Evolutionary conservation across 2,888 invertebrate species (phyloP).

Genomic region (Sialis fuliginosa): DNA sequence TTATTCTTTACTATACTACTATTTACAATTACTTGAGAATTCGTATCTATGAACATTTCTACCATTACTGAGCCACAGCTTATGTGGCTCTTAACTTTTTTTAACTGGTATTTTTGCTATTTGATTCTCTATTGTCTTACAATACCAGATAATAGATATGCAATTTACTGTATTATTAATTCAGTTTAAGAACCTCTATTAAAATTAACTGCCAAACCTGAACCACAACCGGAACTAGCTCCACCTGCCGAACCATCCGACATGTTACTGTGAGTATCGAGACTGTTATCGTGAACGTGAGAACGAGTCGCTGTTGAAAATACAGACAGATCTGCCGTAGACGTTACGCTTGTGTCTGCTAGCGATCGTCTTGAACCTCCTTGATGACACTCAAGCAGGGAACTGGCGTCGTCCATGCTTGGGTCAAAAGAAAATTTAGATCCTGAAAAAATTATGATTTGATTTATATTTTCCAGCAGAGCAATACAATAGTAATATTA

Average conservation of each 20-base stretch:
- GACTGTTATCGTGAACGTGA: constrained; percentile 54
- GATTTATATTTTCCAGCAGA: no score
- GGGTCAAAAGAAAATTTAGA: constrained; percentile 46
- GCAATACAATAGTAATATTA: no score
- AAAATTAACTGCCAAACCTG: constrained; percentile 15
- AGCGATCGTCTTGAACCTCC: constrained; percentile 60
- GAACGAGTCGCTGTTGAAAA: constrained; percentile 56
- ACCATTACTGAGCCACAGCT: no score
- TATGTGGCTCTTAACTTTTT: no score
- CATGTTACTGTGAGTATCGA: constrained; percentile 59
- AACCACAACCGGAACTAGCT: constrained; percentile 27
- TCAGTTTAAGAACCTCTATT: no score
- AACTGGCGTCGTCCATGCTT: constrained; percentile 49
- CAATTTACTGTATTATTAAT: no score
- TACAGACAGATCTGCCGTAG: constrained; percentile 65
- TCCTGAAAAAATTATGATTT: constrained; percentile 23
- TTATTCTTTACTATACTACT: no score
- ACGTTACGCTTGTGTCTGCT: constrained; percentile 69
- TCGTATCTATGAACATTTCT: no score
- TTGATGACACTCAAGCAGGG: constrained; percentile 35
- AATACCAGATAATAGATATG: no score
- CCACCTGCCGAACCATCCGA: constrained; percentile 52
- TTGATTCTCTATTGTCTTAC: constrained; percentile 5
- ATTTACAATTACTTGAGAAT: no score
- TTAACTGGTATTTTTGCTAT: constrained; percentile 15